Evolutionary conservation across 1,140 invertebrate species (phyloP).

Genomic region (Magallana gigas): DNA sequence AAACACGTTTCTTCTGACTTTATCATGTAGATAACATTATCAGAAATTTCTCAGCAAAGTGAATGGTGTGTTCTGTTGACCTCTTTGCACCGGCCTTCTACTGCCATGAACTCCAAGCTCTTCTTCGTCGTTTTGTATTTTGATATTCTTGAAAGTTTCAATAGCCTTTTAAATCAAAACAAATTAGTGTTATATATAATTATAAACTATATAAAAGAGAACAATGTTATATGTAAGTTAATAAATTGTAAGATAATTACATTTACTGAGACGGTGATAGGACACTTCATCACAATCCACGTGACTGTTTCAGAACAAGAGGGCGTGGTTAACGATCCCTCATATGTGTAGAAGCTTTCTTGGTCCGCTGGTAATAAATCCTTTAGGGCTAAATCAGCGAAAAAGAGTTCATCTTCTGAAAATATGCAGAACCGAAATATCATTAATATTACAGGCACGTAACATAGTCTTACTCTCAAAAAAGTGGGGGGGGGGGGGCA

Average conservation of each 20-base stretch:
- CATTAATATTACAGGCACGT: too few species aligned
- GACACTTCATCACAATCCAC: conserved; percentile 83
- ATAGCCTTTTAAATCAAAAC: not conserved
- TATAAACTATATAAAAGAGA: too few species aligned
- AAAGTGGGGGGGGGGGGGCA: too few species aligned
- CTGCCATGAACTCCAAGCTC: not conserved
- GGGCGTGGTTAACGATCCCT: conserved; percentile 87
- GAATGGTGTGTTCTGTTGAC: not conserved
- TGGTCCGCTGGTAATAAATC: not conserved
- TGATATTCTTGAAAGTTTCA: not conserved
- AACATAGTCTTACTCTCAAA: too few species aligned
- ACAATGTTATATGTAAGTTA: not conserved
- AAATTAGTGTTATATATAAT: not conserved
- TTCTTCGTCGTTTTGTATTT: not conserved
- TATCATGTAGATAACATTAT: not conserved
- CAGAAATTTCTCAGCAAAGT: not conserved
- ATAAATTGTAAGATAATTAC: not conserved
- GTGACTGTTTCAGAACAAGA: conserved; percentile 84
- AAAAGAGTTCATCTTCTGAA: too few species aligned
- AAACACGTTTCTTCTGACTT: too few species aligned
- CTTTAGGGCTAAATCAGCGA: not conserved
- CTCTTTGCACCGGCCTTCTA: not conserved
- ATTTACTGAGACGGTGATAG: not conserved
- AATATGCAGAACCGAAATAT: too few species aligned
- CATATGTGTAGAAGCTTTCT: conserved; percentile 81